phyloP scores from a whole-genome alignment of 1,140 invertebrate genomes.

The Dendroctonus ponderosae region DNA sequence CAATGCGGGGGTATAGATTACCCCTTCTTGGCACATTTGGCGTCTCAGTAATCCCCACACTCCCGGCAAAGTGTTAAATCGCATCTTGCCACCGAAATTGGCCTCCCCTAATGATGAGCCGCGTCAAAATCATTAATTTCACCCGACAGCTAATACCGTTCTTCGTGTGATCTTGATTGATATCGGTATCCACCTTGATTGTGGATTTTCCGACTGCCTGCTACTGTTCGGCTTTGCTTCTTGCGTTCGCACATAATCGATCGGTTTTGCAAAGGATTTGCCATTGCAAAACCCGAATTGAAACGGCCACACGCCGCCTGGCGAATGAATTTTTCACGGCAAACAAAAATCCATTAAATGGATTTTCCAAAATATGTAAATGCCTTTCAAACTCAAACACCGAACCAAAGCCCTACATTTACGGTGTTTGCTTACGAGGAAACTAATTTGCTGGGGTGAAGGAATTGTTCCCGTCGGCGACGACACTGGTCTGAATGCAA shows the following conservation, averaged over 20 bases:
- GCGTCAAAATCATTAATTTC: slow-evolving; percentile 17
- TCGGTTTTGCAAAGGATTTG: neutral
- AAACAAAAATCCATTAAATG: neutral
- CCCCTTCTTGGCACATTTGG: slow-evolving; percentile 4
- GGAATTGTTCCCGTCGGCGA: too few species aligned
- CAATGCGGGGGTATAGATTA: neutral
- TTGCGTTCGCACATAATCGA: slow-evolving; percentile 11
- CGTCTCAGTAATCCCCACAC: slow-evolving; percentile 4
- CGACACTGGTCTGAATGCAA: too few species aligned
- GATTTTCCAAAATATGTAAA: neutral
- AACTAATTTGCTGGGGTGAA: slow-evolving; percentile 4
- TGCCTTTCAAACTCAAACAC: neutral
- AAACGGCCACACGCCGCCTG: neutral
- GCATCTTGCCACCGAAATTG: slow-evolving; percentile 6
- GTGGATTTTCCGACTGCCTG: slow-evolving; percentile 4
- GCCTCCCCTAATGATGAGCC: slow-evolving; percentile 9
- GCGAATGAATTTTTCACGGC: neutral
- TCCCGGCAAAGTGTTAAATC: slow-evolving; percentile 13
- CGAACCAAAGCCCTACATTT: slow-evolving; percentile 2
- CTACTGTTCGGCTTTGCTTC: neutral
- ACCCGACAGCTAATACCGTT: slow-evolving; percentile 17
- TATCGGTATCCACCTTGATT: slow-evolving; percentile 16
- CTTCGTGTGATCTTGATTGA: slow-evolving; percentile 12
- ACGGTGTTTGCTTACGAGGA: slow-evolving; percentile 8
- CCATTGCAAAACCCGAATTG: slow-evolving; percentile 3